Base-by-base conservation (phyloP, 1,140 invertebrate genomes). In the Ridgeia piscesae region DNA sequence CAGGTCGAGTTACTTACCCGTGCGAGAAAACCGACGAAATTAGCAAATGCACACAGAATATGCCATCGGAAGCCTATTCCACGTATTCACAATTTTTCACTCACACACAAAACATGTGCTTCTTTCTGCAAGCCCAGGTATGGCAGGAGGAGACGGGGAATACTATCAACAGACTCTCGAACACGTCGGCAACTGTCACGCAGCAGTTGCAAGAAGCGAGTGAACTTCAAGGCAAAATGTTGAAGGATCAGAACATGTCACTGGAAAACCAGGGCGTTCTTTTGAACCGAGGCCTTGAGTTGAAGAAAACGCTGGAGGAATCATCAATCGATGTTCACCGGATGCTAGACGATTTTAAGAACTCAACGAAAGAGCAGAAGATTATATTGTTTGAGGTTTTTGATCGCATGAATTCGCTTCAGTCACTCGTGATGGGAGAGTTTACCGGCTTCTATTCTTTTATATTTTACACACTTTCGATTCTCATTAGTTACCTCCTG, bases 51-150 rank as follows among this genome's bases (percentile, higher is more conserved):
- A 96, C 97, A 2, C 96, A 95, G 93, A 94, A 95, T 34, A 96
- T 97, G 96, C 95, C 96, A n/a, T 96, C 97, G 93, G 95, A 96
- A 50, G 97, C 97, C 31, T 97, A 97, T 93, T 95, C 95, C 93
- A 97, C 97, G 14, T 97, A 97, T 93, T 97, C 97, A 77, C 96
- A 97, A 94, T 97, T 97, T 94, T 97, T 97, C 94, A 97, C 97
- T 27, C 97, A 97, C 92, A 97, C 97, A 1, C 97, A 97, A 93
- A 97, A 97, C 93, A 97, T 97, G 89, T 97, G 97, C 94, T 97
- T 96, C 94, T 97, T 97, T 94, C 94, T 97, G 58, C 96, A 97
- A 94, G 96, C 96, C 48, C 97, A 97, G 95, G 94, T 97, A 50
- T 97, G 97, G 97, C 97, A 97, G 93, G 95, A 97, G 93, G 96